Evolutionary conservation across 2,113 vertebrate genomes (phyloP), one percentile per base, ranked within the genome.

Genomic region (Neolamprologus ventralis): DNA sequence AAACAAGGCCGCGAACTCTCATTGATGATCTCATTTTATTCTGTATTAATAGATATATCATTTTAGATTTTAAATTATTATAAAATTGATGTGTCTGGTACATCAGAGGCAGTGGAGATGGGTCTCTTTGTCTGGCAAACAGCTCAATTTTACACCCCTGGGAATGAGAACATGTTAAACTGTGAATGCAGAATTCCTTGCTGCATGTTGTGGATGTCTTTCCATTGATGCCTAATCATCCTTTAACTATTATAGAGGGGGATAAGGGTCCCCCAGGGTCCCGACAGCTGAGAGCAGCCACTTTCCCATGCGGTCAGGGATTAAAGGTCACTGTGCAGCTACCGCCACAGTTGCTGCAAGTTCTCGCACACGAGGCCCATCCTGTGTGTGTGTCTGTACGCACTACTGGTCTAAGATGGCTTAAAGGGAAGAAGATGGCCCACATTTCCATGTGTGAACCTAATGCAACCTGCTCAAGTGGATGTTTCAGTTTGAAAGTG

Each of bases 251-350:
- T 88, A 91, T 71, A 54, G 82, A 21, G 85, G 87, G 89, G 84
- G 82, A 40, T 54, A 45, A 82, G 35, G 58, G 63, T 68, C 84
- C 49, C 26, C 65, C 23, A 57, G 57, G 81, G 87, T 63, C 85
- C 91, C 54, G 89, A 93, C 91, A 95, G 94, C 93, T 95, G 93
- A 93, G 87, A 79, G 85, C 16, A 49, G 89, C 91, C 90, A 93
- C 95, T 95, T 96, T 95, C 95, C 92, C 93, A 95, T 95, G 95
- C 94, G 90, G 93, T 90, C 91, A 86, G 86, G 35, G 94, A 88
- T 86, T 6, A 94, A 86, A 93, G 93, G 94, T 96, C 86, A 80
- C 42, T 1, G 28, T 82, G 80, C 91, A 93, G 94, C 94, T 88
- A 91, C 90, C 33, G 90, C 79, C 63, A 54, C 95, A 94, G 94